phyloP scores from a whole-genome alignment of 1,140 invertebrate genomes.

The Himalopsyche phryganea region DNA sequence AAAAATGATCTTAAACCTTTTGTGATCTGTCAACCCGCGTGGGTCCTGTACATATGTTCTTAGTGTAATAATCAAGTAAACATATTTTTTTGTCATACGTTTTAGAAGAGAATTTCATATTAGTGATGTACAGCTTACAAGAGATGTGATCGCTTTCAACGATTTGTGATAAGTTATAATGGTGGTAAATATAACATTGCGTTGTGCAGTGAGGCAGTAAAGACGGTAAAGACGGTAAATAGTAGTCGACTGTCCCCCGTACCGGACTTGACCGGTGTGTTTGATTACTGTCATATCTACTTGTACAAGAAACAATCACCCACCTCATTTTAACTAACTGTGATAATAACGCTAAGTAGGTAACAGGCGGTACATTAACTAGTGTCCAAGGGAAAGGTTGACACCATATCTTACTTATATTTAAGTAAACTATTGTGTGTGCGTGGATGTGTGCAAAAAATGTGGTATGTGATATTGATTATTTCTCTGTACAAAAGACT shows the following conservation, averaged over 20 bases:
- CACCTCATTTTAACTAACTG: constrained; percentile 56
- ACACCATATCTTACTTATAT: constrained; percentile 58
- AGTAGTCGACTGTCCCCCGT: constrained; percentile 20
- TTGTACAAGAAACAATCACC: constrained; percentile 55
- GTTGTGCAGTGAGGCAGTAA: constrained; percentile 4
- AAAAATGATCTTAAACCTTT: constrained; percentile 25
- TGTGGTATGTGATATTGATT: constrained; percentile 42
- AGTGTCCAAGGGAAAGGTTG: constrained; percentile 56
- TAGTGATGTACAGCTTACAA: constrained; percentile 33
- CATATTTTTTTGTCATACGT: constrained; percentile 35
- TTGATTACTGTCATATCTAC: constrained; percentile 48
- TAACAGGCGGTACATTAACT: constrained; percentile 56
- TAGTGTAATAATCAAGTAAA: constrained; percentile 35
- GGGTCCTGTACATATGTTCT: constrained; percentile 34
- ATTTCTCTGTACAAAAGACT: constrained; percentile 54
- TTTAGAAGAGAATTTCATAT: constrained; percentile 32
- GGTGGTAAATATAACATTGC: constrained; percentile 25
- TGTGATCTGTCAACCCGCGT: constrained; percentile 31
- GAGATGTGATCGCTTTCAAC: constrained; percentile 34
- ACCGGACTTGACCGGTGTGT: constrained; percentile 38
- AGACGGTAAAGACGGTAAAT: no score
- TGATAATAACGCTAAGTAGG: constrained; percentile 58
- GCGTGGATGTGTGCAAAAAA: constrained; percentile 40
- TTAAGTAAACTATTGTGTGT: constrained; percentile 51
- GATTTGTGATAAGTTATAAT: constrained; percentile 34